phyloP scores from a whole-genome alignment of 2,888 invertebrate genomes.

The Pyrocoelia pectoralis region DNA sequence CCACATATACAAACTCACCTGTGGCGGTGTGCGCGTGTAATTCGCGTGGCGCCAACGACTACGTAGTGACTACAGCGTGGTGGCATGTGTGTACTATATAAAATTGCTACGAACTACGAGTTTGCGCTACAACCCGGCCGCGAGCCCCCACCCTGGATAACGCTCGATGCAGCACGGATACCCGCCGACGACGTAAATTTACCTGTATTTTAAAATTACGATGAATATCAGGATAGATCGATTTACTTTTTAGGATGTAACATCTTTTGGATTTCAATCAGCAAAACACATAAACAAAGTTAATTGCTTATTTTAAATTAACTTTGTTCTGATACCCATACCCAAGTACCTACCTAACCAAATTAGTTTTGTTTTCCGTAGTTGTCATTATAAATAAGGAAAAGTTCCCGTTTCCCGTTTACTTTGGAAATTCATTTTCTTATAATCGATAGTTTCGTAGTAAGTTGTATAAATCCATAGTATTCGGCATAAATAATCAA shows the following conservation, averaged over 20 bases:
- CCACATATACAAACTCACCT: constrained; percentile 54
- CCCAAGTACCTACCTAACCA: no score
- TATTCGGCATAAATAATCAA: constrained; percentile 35
- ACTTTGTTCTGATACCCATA: no score
- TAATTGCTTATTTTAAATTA: no score
- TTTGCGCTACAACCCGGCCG: constrained; percentile 46
- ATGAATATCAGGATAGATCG: not conserved
- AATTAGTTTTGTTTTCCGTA: not conserved
- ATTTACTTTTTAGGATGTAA: not conserved
- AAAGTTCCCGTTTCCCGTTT: not conserved
- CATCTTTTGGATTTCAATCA: not conserved
- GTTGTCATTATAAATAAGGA: not conserved
- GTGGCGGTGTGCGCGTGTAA: constrained; percentile 60
- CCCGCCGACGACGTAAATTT: constrained; percentile 44
- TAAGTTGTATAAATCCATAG: not conserved
- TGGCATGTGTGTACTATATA: constrained; percentile 63
- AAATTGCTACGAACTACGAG: constrained; percentile 58
- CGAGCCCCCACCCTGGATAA: constrained; percentile 51
- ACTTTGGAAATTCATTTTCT: not conserved
- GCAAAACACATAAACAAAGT: no score
- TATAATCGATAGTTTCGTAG: not conserved
- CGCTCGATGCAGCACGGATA: constrained; percentile 54
- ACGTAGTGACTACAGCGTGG: constrained; percentile 64
- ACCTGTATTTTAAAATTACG: constrained; percentile 30
- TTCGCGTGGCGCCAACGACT: constrained; percentile 61